Percentiles rank a stretch among this genome's conserved stretches.
phyloP scores from a whole-genome alignment of 2,888 invertebrate genomes.

The Lagria hirta region DNA sequence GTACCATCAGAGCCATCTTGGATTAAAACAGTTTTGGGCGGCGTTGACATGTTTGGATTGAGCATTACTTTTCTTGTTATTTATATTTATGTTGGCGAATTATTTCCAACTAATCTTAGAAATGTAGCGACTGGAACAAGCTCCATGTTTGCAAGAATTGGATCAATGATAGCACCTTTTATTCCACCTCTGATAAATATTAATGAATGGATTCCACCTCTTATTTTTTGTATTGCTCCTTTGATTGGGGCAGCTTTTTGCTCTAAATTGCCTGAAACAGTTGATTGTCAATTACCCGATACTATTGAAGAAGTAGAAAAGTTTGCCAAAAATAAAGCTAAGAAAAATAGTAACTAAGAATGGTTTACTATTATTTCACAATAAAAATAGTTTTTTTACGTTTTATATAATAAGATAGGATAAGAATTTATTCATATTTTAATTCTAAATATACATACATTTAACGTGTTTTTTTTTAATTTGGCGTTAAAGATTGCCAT shows the following conservation, averaged over 20 bases:
- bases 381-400: too few species aligned
- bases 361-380: too few species aligned
- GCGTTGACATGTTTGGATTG: conserved; percentile 77
- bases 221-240: conserved; percentile 71
- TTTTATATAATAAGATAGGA: too few species aligned
- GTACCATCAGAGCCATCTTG: conserved; percentile 57
- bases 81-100: conserved; percentile 84
- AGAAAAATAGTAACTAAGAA: too few species aligned
- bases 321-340: conserved; percentile 46
- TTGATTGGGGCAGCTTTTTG: conserved; percentile 69
- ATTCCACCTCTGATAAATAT: conserved; percentile 65
- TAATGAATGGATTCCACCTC: conserved; percentile 66
- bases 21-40: conserved; percentile 66
- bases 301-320: conserved; percentile 78
- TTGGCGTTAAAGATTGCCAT: too few species aligned
- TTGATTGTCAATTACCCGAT: conserved; percentile 73
- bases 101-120: conserved; percentile 86
- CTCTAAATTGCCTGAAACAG: conserved; percentile 74
- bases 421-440: too few species aligned
- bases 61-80: conserved; percentile 82
- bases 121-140: conserved; percentile 85
- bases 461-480: too few species aligned
- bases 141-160: conserved; percentile 82
- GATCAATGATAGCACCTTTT: conserved; percentile 84
- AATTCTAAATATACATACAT: too few species aligned